Evolutionary conservation across 1,140 invertebrate genomes (phyloP).

Genomic region (Xylocopa sonorina): DNA sequence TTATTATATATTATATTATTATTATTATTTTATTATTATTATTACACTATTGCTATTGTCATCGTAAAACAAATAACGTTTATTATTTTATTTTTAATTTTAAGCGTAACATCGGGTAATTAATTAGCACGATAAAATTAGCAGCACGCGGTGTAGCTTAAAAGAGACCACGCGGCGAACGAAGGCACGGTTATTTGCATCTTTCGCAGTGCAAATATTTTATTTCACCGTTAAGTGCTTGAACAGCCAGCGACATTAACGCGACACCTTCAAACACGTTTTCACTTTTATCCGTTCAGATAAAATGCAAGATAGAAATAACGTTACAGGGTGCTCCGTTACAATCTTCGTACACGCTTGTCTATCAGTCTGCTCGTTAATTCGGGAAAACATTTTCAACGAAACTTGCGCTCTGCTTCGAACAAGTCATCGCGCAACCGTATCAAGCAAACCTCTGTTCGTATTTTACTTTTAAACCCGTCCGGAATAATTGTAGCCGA

Average conservation of each 20-base stretch:
- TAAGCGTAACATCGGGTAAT: conserved; percentile 73
- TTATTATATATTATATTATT: conserved; percentile 58
- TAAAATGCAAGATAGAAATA: conserved; percentile 20
- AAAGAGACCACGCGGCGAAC: conserved; percentile 31
- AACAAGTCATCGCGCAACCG: too few species aligned
- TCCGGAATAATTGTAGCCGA: too few species aligned
- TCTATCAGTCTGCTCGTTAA: too few species aligned
- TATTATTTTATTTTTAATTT: conserved; percentile 74
- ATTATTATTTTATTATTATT: conserved; percentile 52
- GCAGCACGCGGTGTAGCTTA: conserved; percentile 59
- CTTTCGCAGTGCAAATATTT: conserved; percentile 71
- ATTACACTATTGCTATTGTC: conserved; percentile 57
- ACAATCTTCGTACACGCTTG: too few species aligned
- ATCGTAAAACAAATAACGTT: conserved; percentile 66
- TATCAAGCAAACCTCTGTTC: too few species aligned
- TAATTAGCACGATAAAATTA: conserved; percentile 64
- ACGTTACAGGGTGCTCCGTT: too few species aligned
- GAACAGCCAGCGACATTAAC: conserved; percentile 26
- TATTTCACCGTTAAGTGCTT: conserved; percentile 70
- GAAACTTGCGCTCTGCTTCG: too few species aligned
- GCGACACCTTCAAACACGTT: conserved; percentile 42
- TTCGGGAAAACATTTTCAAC: too few species aligned
- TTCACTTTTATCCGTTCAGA: conserved; percentile 29
- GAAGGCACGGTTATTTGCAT: conserved; percentile 45
- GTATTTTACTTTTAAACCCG: too few species aligned